A percentile compares a stretch with the other conserved stretches of the same genome.
Evolutionary conservation across 1,140 invertebrate genomes (phyloP).

Genomic region (Manduca sexta): DNA sequence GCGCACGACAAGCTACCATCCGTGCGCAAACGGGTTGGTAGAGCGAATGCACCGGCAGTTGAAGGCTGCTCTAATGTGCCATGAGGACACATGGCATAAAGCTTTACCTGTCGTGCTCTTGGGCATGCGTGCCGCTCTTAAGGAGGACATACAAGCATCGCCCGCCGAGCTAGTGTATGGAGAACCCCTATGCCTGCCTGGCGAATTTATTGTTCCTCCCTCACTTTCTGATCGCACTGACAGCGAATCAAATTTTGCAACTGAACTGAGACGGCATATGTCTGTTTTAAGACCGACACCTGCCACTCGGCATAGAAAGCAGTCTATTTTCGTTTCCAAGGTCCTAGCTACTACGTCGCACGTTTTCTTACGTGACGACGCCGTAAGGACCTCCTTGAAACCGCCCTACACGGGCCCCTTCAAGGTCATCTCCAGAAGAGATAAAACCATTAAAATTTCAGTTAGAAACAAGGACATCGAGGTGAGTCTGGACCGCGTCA

Average conservation of each 20-base stretch:
- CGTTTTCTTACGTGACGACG: constrained; percentile 13
- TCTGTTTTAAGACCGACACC: constrained; percentile 1
- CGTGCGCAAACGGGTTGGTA: constrained; percentile 35
- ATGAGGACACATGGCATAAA: neutral
- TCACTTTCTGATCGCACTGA: neutral
- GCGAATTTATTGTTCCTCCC: neutral
- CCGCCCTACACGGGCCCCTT: constrained; percentile 8
- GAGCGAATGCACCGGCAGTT: constrained; percentile 44
- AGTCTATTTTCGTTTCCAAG: constrained; percentile 5
- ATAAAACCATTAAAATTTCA: too few relatives aligned
- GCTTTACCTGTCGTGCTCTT: too few relatives aligned
- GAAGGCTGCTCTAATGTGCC: constrained; percentile 39
- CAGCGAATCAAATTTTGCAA: neutral
- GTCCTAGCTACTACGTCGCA: constrained; percentile 1
- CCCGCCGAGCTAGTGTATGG: constrained; percentile 16
- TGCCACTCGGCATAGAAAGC: constrained; percentile 1
- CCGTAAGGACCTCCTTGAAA: constrained; percentile 1
- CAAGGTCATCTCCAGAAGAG: neutral
- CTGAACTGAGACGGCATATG: constrained; percentile 4
- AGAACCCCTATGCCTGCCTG: constrained; percentile 4
- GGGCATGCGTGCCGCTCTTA: too few relatives aligned
- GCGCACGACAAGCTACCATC: neutral
- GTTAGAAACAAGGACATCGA: too few relatives aligned
- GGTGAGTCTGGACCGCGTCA: too few relatives aligned
- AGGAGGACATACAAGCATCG: constrained; percentile 17